A percentile compares a stretch with the other conserved stretches of the same genome.
phyloP scores from a whole-genome alignment of 2,888 invertebrate genomes.

The Sthenelais limicola region DNA sequence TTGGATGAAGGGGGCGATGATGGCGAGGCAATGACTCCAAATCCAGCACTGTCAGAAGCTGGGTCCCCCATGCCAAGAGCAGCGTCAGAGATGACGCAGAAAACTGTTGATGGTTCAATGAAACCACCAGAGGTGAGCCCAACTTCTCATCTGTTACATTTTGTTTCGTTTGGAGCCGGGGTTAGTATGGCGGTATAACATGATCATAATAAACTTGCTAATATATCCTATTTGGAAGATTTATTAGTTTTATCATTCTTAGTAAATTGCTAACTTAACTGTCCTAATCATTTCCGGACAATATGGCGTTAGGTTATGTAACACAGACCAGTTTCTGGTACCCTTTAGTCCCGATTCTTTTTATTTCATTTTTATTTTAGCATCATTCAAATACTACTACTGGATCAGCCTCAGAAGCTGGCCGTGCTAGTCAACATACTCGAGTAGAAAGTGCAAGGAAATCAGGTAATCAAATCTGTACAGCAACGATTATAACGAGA shows the following conservation, averaged over 20 bases:
- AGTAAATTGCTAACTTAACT: no score
- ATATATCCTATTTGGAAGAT: no score
- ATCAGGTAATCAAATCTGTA: conserved; percentile 35
- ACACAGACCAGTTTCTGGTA: no score
- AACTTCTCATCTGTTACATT: no score
- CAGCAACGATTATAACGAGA: background rate
- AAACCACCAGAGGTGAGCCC: conserved; percentile 49
- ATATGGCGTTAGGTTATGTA: no score
- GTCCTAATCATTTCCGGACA: no score
- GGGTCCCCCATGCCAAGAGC: conserved; percentile 57
- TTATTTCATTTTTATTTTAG: no score
- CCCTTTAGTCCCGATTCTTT: no score
- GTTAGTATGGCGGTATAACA: no score
- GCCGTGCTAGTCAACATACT: conserved; percentile 37
- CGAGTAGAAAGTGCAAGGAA: conserved; percentile 42
- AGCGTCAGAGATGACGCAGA: conserved; percentile 59
- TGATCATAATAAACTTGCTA: no score
- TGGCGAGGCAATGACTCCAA: conserved; percentile 55
- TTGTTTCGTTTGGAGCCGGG: no score
- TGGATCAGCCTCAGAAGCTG: conserved; percentile 35
- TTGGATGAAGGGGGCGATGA: conserved; percentile 58
- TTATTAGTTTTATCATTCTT: no score
- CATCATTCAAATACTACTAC: conserved; percentile 36
- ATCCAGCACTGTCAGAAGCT: conserved; percentile 48
- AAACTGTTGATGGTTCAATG: conserved; percentile 58